phyloP scores from a whole-genome alignment of 2,888 invertebrate genomes.

The Tholera decimalis region DNA sequence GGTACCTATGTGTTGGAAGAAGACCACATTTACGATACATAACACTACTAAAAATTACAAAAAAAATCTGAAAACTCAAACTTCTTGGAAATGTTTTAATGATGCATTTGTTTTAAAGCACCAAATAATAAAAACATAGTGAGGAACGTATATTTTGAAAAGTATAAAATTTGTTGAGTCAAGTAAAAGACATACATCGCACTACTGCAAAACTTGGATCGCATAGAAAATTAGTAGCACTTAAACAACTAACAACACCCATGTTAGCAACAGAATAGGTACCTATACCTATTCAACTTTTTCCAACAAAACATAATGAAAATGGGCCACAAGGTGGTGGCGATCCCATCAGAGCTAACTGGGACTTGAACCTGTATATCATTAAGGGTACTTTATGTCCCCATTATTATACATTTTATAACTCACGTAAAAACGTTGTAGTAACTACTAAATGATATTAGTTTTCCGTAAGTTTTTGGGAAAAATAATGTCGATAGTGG shows the following conservation, averaged over 20 bases:
- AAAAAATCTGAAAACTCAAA: too few species aligned
- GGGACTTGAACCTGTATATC: conserved; percentile 41
- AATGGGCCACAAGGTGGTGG: conserved; percentile 24
- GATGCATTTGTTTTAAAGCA: too few species aligned
- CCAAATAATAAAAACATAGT: too few species aligned
- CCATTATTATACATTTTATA: conserved; percentile 23
- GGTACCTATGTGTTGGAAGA: too few species aligned
- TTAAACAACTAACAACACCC: too few species aligned
- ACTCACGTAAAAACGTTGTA: conserved; percentile 28
- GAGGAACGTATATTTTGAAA: too few species aligned
- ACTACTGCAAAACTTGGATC: neutral
- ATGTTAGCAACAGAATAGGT: neutral
- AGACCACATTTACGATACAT: too few species aligned
- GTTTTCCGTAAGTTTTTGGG: conserved; percentile 16
- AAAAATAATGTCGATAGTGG: conserved; percentile 3
- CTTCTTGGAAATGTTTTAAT: too few species aligned
- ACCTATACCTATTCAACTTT: conserved; percentile 1
- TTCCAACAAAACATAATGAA: conserved; percentile 26
- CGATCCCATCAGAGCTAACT: conserved; percentile 15
- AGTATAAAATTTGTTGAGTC: too few species aligned
- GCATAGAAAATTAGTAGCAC: neutral
- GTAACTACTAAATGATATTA: conserved; percentile 43
- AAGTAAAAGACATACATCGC: neutral
- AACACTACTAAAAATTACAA: too few species aligned
- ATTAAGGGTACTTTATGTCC: conserved; percentile 36